These are phyloP conservation scores for Styela clava DNA, from an alignment of 23 tunicate genomes.

Conservation along the genomic window DNA sequence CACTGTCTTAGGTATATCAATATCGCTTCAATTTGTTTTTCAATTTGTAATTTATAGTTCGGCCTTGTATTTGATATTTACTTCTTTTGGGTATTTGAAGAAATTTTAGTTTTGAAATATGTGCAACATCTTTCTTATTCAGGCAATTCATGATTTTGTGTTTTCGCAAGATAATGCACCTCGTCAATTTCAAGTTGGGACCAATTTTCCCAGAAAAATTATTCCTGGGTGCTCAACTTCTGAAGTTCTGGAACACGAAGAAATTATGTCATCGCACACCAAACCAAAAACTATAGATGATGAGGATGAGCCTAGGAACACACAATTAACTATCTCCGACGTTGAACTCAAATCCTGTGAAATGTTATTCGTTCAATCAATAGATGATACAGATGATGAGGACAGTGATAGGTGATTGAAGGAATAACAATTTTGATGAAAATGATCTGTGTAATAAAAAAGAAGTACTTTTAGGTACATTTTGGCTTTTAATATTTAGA, in stretches of 20 bases:
- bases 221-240: conserved; percentile 73
- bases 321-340: conserved; percentile 9
- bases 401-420: conserved; percentile 1
- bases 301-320: not conserved
- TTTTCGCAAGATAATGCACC: conserved; percentile 77
- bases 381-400: conserved; percentile 42
- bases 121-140: not conserved
- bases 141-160: conserved; percentile 76
- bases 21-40: no score
- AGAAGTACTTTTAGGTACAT: no score
- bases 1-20: no score
- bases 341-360: conserved; percentile 55
- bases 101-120: no score
- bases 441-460: no score
- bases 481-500: no score
- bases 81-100: no score
- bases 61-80: no score
- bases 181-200: conserved; percentile 50
- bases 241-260: conserved; percentile 24
- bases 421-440: no score
- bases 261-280: not conserved
- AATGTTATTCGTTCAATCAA: conserved; percentile 57
- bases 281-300: not conserved
- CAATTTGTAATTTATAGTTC: no score
- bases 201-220: conserved; percentile 61